phyloP scores from a whole-genome alignment of 2,888 invertebrate genomes.

The Eudasyphora cyanicolor region DNA sequence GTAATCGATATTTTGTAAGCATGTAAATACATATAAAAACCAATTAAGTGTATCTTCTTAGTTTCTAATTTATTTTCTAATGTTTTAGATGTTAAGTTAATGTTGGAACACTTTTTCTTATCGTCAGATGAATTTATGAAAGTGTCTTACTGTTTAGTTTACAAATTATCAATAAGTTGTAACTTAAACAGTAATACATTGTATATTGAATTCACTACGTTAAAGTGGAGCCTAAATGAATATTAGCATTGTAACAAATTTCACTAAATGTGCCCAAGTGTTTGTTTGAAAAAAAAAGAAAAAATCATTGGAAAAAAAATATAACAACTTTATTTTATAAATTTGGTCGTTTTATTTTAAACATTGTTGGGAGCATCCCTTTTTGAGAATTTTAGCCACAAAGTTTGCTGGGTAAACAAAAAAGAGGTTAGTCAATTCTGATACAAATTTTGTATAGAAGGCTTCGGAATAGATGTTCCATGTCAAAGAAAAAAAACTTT shows the following conservation, averaged over 20 bases:
- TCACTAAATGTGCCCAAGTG: conserved; percentile 42
- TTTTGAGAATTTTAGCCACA: too few relatives aligned
- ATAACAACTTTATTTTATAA: neutral
- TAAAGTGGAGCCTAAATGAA: neutral
- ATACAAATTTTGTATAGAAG: too few relatives aligned
- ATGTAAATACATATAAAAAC: neutral
- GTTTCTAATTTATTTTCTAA: conserved; percentile 53
- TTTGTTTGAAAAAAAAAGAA: conserved; percentile 44
- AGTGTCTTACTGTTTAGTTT: neutral
- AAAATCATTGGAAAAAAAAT: conserved; percentile 36
- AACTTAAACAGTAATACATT: neutral
- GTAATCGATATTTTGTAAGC: conserved; percentile 27
- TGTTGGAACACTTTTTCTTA: neutral
- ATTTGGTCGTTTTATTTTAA: neutral
- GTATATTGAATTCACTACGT: neutral
- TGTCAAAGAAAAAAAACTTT: too few relatives aligned
- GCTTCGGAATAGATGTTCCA: too few relatives aligned
- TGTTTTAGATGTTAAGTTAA: conserved; percentile 6
- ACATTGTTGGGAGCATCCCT: too few relatives aligned
- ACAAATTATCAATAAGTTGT: neutral
- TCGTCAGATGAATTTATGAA: neutral
- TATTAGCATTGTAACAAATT: conserved; percentile 4
- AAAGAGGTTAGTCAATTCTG: too few relatives aligned
- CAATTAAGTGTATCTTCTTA: conserved; percentile 41
- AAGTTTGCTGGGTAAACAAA: too few relatives aligned